Evolutionary conservation across 2,113 vertebrate genomes (phyloP).

Genomic region (Colossoma macropomum): DNA sequence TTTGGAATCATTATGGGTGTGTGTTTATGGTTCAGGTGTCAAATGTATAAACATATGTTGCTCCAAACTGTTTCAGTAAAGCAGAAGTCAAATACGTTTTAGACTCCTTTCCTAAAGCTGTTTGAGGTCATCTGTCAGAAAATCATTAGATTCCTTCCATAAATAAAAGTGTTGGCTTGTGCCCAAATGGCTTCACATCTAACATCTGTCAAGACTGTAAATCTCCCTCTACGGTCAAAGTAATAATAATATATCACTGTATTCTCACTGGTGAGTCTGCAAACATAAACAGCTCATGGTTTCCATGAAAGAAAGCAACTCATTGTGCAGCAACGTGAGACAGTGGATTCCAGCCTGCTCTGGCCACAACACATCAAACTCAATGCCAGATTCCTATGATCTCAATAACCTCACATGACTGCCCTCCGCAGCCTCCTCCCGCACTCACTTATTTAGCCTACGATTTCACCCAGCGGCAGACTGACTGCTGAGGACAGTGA

Average conservation of each 20-base stretch:
- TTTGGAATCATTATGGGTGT: conserved; percentile 19
- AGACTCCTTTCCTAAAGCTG: too few relatives aligned
- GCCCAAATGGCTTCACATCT: background rate
- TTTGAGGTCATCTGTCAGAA: background rate
- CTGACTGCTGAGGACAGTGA: background rate
- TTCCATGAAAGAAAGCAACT: conserved; percentile 4
- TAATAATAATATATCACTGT: background rate
- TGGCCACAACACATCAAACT: background rate
- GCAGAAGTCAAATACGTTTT: background rate
- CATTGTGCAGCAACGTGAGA: background rate
- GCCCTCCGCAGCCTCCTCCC: background rate
- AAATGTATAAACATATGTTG: background rate
- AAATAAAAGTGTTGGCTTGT: background rate
- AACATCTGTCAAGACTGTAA: background rate
- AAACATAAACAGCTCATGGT: background rate
- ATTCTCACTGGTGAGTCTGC: background rate
- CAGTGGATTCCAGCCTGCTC: background rate
- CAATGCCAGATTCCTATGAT: background rate
- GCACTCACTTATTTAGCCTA: background rate
- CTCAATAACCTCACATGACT: conserved; percentile 15
- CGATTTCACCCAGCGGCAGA: background rate
- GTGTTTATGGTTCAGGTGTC: conserved; percentile 1
- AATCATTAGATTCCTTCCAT: background rate
- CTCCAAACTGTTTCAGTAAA: background rate
- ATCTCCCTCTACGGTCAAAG: background rate